Conservation (phyloP, 2,797 vertebrate genomes). For the Spondyliosoma cantharus region DNA sequence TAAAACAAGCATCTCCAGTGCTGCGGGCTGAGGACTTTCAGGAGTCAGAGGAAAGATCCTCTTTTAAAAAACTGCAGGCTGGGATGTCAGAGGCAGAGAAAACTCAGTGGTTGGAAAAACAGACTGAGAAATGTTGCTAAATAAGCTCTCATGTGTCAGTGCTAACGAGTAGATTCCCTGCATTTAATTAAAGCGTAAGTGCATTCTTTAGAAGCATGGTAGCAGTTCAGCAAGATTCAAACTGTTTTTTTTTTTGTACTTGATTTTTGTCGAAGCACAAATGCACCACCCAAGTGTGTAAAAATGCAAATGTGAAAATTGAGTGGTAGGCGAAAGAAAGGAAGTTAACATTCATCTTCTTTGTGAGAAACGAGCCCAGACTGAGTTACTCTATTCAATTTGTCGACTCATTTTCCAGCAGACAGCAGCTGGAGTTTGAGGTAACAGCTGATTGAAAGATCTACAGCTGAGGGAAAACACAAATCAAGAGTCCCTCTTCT, state of each 20-base stretch:
- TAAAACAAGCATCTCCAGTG: conserved; percentile 67
- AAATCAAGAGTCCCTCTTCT: not conserved
- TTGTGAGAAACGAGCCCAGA: not conserved
- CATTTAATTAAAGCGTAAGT: not conserved
- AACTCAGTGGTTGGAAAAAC: conserved; percentile 32
- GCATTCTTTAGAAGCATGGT: not conserved
- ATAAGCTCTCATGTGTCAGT: conserved; percentile 40
- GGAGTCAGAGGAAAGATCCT: conserved; percentile 53
- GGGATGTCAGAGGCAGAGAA: conserved; percentile 46
- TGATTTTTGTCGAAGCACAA: not conserved
- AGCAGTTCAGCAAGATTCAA: not conserved
- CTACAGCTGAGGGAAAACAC: conserved; percentile 24
- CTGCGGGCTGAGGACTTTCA: conserved; percentile 61
- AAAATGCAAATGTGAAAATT: conserved; percentile 13
- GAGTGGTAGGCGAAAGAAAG: not conserved
- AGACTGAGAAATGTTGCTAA: conserved; percentile 45
- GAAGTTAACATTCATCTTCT: not conserved
- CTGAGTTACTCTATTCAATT: not conserved
- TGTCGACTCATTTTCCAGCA: conserved; percentile 24
- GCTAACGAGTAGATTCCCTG: conserved; percentile 27
- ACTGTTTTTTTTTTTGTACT: not conserved
- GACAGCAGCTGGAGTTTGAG: conserved; percentile 16
- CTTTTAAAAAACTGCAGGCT: conserved; percentile 44
- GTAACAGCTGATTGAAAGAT: conserved; percentile 15
- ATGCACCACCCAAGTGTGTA: not conserved